A percentile compares a stretch with the other conserved stretches of the same genome.
Conservation (phyloP, 2,797 vertebrate species). For the Ficedula albicollis region DNA sequence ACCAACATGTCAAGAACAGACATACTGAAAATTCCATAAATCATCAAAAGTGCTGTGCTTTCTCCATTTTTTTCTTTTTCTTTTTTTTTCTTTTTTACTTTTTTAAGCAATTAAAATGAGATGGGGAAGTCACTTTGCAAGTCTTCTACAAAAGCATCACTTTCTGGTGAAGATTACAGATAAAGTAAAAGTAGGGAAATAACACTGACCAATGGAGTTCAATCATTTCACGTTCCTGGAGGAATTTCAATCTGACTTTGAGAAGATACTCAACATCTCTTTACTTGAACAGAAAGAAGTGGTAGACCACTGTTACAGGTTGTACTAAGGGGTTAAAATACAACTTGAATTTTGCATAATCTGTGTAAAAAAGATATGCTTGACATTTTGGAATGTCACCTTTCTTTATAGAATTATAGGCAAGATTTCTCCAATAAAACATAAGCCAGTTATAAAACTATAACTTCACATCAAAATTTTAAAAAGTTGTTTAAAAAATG, state of each 20-base stretch:
- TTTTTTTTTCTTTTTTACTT: slow-evolving; percentile 33
- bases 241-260: slow-evolving; percentile 74
- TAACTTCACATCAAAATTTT: slow-evolving; percentile 88
- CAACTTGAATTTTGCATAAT: slow-evolving; percentile 85
- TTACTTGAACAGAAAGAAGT: slow-evolving; percentile 81
- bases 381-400: slow-evolving; percentile 86
- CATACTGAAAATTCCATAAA: slow-evolving; percentile 63
- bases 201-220: slow-evolving; percentile 73
- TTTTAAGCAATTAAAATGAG: slow-evolving; percentile 54
- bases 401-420: slow-evolving; percentile 86
- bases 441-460: slow-evolving; percentile 88
- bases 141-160: slow-evolving; percentile 69
- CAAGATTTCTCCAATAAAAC: slow-evolving; percentile 86
- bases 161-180: slow-evolving; percentile 66
- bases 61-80: slow-evolving; percentile 64
- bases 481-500: slow-evolving; percentile 84
- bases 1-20: slow-evolving; percentile 74
- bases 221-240: slow-evolving; percentile 68
- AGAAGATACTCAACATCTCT: slow-evolving; percentile 77
- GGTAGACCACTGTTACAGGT: slow-evolving; percentile 82
- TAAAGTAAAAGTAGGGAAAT: slow-evolving; percentile 68
- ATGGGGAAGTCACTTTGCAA: slow-evolving; percentile 70
- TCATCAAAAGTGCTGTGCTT: slow-evolving; percentile 80
- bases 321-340: slow-evolving; percentile 84
- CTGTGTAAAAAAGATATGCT: slow-evolving; percentile 86